Evolutionary conservation across 2,113 vertebrate species (phyloP).

Genomic region (Eleginops maclovinus): DNA sequence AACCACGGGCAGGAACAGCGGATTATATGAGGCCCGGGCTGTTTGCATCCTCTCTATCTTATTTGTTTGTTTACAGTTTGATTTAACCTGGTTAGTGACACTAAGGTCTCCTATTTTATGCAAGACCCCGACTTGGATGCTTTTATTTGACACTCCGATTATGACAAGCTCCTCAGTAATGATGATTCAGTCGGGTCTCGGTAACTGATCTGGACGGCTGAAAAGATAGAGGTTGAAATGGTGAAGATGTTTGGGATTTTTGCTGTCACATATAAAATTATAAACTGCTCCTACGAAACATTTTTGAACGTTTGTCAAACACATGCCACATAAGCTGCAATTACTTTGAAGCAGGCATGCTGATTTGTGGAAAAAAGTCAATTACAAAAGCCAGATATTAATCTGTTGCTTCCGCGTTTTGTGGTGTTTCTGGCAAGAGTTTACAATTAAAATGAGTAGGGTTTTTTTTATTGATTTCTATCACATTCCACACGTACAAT

Average conservation of each 20-base stretch:
- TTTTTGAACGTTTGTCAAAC: constrained; percentile 52
- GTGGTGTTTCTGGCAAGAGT: constrained; percentile 15
- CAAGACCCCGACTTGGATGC: not conserved
- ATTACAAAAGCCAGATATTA: constrained; percentile 39
- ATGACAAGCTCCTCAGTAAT: constrained; percentile 64
- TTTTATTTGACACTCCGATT: not conserved
- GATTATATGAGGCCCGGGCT: constrained; percentile 80
- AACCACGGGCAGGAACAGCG: constrained; percentile 42
- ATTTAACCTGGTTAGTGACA: constrained; percentile 36
- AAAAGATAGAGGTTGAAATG: constrained; percentile 57
- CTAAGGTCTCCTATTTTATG: constrained; percentile 20
- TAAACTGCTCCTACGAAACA: constrained; percentile 51
- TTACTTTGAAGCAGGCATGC: constrained; percentile 47
- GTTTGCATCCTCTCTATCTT: constrained; percentile 51
- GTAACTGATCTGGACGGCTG: constrained; percentile 49
- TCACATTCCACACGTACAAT: not conserved
- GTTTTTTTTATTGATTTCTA: not conserved
- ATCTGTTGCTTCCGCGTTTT: constrained; percentile 12
- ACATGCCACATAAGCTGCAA: constrained; percentile 56
- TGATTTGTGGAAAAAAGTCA: constrained; percentile 32
- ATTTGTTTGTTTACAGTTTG: not conserved
- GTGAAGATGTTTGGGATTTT: constrained; percentile 59
- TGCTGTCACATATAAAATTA: constrained; percentile 65
- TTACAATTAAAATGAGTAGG: not conserved
- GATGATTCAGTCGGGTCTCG: constrained; percentile 52